Base-by-base conservation (phyloP, 1,140 invertebrate genomes). In the Platyscapa corneri region DNA sequence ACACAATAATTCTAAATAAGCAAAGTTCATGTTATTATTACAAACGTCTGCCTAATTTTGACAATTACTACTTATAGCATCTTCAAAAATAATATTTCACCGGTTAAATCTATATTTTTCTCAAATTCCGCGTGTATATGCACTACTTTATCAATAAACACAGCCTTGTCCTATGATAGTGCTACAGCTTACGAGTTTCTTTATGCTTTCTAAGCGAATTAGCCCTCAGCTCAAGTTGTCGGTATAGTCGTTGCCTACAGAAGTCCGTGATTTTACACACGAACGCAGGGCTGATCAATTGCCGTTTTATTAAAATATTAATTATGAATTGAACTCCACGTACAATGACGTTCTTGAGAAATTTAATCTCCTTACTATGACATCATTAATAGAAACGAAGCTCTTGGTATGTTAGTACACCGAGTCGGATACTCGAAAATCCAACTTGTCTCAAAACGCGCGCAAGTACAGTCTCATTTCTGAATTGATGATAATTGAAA, bases 371-470 rank as follows among this genome's bases (percentile, higher is more conserved):
- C 65, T 65, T 30, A 20, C 3, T 27, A 32, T 1, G 37, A 27
- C 23, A 76, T 49, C 49, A 49, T 49, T 49, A 49, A 76, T 76
- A 46, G 39, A 76, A 78, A 78, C 30, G 32, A 60, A 60, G 34
- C 18, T 78, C 32, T 46, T 5, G 53, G 12, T 1, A 14, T 6
- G 18, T 1, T 0, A 16, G 49, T 46, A 0, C 10, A 49, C 32
- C 16, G 30, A 46, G 34, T 30, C 20, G 32, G 37, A 34, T 34
- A 74, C 60, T 14, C 67, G 85, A 75, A 85, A 87, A 84, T 87
- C 76, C 87, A 89, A 88, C 83, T 83, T 84, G 80, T 82, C 86
- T 79, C 83, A 42, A 74, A 82, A 32, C 85, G n/a, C n/a, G 30
- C 56, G 77, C 77, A 27, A 75, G 39, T 49, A 1, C 60, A 37